A percentile compares a stretch with the other conserved stretches of the same genome.
These are phyloP conservation scores for Pycnonotus jocosus DNA, from an alignment of 2,113 vertebrate species.

Conservation along the genomic window DNA sequence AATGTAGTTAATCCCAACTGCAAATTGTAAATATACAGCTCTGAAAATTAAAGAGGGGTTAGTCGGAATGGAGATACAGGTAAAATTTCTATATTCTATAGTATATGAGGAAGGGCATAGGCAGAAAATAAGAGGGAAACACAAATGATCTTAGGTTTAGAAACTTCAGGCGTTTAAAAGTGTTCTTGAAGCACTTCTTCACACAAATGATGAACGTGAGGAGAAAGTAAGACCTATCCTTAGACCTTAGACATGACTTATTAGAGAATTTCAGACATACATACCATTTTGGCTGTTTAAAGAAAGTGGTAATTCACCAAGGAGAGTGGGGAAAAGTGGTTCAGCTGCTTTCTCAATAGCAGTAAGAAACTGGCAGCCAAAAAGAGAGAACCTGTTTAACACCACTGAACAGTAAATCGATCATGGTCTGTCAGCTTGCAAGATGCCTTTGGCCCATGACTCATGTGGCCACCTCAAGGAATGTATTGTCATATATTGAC, in stretches of 20 bases:
- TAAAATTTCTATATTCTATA: neutral
- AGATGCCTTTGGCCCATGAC: neutral
- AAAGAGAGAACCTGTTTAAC: neutral
- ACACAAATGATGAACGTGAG: neutral
- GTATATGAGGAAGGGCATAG: neutral
- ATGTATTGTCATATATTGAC: neutral
- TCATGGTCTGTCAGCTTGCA: neutral
- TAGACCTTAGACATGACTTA: neutral
- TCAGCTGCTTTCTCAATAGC: neutral
- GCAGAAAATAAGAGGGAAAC: neutral
- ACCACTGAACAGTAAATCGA: neutral
- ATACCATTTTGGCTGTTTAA: neutral
- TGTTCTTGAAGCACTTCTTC: neutral
- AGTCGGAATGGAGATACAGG: neutral
- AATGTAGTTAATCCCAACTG: neutral
- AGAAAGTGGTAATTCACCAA: neutral
- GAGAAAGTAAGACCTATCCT: neutral
- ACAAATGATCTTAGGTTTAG: neutral
- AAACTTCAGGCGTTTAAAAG: neutral
- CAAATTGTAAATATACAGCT: neutral
- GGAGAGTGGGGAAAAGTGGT: neutral
- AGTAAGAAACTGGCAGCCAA: neutral
- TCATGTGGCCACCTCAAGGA: neutral
- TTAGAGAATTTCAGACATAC: neutral
- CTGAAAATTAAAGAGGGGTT: neutral